Evolutionary conservation across 2,797 vertebrate genomes (phyloP).

Genomic region (Arrhamphus sclerolepis): DNA sequence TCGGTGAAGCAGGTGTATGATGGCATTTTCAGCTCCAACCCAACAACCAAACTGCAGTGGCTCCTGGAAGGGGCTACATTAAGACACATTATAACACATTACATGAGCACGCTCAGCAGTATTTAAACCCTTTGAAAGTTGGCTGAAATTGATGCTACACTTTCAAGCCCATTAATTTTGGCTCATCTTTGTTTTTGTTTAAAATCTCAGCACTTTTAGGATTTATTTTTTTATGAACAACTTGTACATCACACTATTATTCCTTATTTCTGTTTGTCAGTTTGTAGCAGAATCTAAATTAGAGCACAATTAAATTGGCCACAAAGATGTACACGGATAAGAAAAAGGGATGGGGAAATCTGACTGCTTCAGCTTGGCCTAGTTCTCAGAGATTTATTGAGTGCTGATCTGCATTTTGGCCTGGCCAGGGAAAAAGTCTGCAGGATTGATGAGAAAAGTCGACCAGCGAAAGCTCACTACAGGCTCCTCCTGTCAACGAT

Average conservation of each 20-base stretch:
- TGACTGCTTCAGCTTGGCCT: conserved; percentile 69
- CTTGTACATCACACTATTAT: too few species aligned
- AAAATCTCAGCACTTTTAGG: too few species aligned
- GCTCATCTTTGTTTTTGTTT: too few species aligned
- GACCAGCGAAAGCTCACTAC: conserved; percentile 47
- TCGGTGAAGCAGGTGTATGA: too few species aligned
- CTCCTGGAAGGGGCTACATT: too few species aligned
- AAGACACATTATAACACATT: background rate
- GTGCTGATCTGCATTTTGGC: conserved; percentile 74
- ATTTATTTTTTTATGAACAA: too few species aligned
- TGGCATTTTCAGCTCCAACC: too few species aligned
- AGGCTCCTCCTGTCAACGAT: conserved; percentile 52
- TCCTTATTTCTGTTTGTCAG: too few species aligned
- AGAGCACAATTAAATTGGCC: conserved; percentile 23
- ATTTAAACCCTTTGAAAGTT: conserved; percentile 23
- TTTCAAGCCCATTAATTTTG: too few species aligned
- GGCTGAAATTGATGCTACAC: too few species aligned
- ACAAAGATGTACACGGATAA: conserved; percentile 44
- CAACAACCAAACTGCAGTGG: too few species aligned
- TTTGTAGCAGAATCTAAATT: conserved; percentile 8
- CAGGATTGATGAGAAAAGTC: conserved; percentile 76
- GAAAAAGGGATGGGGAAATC: conserved; percentile 40
- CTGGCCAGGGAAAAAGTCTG: conserved; percentile 63
- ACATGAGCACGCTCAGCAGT: conserved; percentile 11
- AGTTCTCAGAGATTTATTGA: conserved; percentile 81